Evolutionary conservation across 2,113 vertebrate species (phyloP).

Genomic region (Thymallus thymallus): DNA sequence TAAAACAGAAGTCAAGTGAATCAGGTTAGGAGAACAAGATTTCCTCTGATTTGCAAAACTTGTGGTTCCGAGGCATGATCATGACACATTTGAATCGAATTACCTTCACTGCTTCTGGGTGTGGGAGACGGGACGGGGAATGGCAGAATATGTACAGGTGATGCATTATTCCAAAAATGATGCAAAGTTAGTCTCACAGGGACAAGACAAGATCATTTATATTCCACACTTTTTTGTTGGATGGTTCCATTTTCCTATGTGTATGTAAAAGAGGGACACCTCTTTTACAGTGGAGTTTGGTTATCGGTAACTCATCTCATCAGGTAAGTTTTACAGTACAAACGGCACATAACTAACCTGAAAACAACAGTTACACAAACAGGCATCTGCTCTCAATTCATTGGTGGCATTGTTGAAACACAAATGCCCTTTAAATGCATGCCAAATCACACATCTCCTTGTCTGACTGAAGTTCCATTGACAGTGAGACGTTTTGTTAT

Average conservation of each 20-base stretch:
- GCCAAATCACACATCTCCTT: not conserved
- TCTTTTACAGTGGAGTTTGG: slow-evolving; percentile 38
- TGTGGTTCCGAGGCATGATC: not conserved
- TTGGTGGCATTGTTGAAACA: not conserved
- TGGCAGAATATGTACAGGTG: slow-evolving; percentile 9
- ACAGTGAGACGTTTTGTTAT: not conserved
- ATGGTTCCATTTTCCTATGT: slow-evolving; percentile 15
- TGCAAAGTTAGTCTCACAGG: slow-evolving; percentile 24
- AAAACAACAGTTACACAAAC: not conserved
- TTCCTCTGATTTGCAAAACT: not conserved
- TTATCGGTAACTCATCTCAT: too few relatives aligned
- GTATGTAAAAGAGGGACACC: slow-evolving; percentile 20
- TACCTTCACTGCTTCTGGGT: not conserved
- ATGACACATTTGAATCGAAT: not conserved
- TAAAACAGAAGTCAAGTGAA: not conserved
- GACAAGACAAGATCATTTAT: slow-evolving; percentile 28
- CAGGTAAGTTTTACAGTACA: too few relatives aligned
- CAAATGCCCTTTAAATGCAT: not conserved
- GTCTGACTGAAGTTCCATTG: not conserved
- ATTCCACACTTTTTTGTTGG: slow-evolving; percentile 12
- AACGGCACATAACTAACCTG: too few relatives aligned
- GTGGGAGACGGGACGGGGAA: slow-evolving; percentile 9
- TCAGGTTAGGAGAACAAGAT: not conserved
- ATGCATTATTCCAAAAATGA: slow-evolving; percentile 31
- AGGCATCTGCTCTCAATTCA: not conserved